Base-by-base conservation (phyloP, 2,888 invertebrate genomes). In the Callosobruchus maculatus region DNA sequence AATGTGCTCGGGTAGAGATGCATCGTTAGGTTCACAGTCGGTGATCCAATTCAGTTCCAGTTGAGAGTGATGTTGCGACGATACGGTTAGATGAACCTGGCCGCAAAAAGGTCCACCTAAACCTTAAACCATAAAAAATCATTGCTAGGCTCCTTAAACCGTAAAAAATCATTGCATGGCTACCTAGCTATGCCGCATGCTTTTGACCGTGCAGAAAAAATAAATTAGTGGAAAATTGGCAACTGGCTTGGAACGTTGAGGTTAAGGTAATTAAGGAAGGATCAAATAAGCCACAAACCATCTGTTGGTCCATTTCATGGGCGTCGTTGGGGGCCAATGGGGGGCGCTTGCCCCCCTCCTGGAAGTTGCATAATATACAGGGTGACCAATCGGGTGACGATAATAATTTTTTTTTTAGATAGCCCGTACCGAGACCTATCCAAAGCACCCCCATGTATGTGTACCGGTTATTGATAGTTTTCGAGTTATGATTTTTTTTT, bases 41-140 rank as follows among this genome's bases (percentile, higher is more conserved):
- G 88, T 83, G 75, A 87, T 84, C 89, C 89, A 89, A 81, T 90
- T 89, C 76, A 90, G 81, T 84, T 89, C 89, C 22, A 90, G 79
- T 81, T 88, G 88, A 9, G 88, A 86, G 75, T 88, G 89, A 76
- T 86, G 82, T 70, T 83, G 75, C 0, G 90, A 87, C 7, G 90
- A 89, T 21, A 90, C 88, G 22, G 90, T 89, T 79, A 90, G 79
- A 84, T 88, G 88, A 22, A 89, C 88, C 79, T 85, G 88, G 70
- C 88, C 89, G 80, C 89, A 88, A 81, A 79, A 82, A 77, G 77
- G 72, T 66, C 71, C 70, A 21, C 71, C 75, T 78, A 73, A 74
- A 67, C 72, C 74, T 13, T n/a, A 70, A n/a, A 70, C 22, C 22
- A 21, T 70, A 21, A 70, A 49, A 49, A 49, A 49, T 49, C 13